Evolutionary conservation across 1,140 invertebrate genomes (phyloP).

Genomic region (Yoshiicerus persimilis): DNA sequence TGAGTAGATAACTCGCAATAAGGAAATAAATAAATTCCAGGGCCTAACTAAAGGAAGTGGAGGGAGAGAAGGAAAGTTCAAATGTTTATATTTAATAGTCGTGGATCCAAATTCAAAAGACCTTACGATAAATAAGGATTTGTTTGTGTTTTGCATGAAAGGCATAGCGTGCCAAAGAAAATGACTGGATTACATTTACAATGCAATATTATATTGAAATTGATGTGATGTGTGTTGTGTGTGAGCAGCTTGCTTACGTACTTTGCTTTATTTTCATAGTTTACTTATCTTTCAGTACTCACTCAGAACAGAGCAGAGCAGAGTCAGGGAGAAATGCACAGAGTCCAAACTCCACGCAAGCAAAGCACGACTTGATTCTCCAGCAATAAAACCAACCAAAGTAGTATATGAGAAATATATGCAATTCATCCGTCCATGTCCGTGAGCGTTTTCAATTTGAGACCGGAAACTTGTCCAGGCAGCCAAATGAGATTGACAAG

Average conservation of each 20-base stretch:
- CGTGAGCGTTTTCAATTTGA: constrained; percentile 20
- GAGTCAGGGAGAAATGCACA: background rate
- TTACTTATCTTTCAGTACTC: background rate
- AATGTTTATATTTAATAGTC: background rate
- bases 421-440: constrained; percentile 5
- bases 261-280: background rate
- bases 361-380: background rate
- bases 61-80: background rate
- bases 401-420: constrained; percentile 4
- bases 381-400: background rate
- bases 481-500: constrained; percentile 12
- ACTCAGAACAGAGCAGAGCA: background rate
- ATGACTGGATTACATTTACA: constrained; percentile 15
- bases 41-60: background rate
- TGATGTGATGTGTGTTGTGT: background rate
- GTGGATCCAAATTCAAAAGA: background rate
- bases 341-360: background rate
- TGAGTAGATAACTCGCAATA: background rate
- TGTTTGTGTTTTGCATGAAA: background rate
- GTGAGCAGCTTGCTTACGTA: background rate
- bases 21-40: background rate
- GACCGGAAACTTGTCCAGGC: constrained; percentile 19
- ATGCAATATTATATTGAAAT: background rate
- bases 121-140: background rate
- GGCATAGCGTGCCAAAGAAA: background rate